Conservation (phyloP, 2,888 invertebrate genomes). For the Gymnoscelis rufifasciata region DNA sequence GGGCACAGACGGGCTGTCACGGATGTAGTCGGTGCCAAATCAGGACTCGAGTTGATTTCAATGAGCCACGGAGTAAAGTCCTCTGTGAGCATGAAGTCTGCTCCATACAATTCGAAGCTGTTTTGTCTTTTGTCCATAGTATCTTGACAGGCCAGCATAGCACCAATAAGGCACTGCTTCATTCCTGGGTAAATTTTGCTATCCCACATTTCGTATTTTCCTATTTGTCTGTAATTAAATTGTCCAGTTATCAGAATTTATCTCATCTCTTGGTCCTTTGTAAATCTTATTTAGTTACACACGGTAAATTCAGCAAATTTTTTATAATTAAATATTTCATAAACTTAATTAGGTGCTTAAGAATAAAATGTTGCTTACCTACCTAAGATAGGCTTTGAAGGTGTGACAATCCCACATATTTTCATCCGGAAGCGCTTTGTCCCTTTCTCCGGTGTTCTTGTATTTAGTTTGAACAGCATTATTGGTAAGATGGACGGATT, state of each 20-base stretch:
- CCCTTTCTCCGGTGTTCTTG: slow-evolving; percentile 82
- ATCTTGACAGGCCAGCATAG: slow-evolving; percentile 92
- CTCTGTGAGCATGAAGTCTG: slow-evolving; percentile 95
- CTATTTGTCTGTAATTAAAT: slow-evolving; percentile 85
- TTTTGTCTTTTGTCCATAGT: slow-evolving; percentile 88
- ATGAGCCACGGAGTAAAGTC: slow-evolving; percentile 94
- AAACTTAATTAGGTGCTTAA: slow-evolving; percentile 16
- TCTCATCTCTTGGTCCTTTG: too few relatives aligned
- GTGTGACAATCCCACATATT: slow-evolving; percentile 97
- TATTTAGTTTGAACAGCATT: slow-evolving; percentile 96
- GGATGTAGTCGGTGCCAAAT: slow-evolving; percentile 93
- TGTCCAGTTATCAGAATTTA: too few relatives aligned
- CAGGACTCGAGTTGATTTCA: slow-evolving; percentile 96
- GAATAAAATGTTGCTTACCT: slow-evolving; percentile 33
- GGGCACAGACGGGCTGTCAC: slow-evolving; percentile 93
- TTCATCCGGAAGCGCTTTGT: slow-evolving; percentile 89
- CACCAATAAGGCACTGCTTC: slow-evolving; percentile 86
- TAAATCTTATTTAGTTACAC: too few relatives aligned
- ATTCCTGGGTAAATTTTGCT: slow-evolving; percentile 93
- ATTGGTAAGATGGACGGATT: slow-evolving; percentile 95
- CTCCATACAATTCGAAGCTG: slow-evolving; percentile 96
- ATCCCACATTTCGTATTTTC: slow-evolving; percentile 88
- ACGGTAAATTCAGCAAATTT: too few relatives aligned
- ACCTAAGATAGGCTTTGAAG: slow-evolving; percentile 85
- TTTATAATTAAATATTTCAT: too few relatives aligned